These are phyloP conservation scores for Alauda arvensis DNA, from an alignment of 2,797 vertebrate species.

Conservation along the genomic window DNA sequence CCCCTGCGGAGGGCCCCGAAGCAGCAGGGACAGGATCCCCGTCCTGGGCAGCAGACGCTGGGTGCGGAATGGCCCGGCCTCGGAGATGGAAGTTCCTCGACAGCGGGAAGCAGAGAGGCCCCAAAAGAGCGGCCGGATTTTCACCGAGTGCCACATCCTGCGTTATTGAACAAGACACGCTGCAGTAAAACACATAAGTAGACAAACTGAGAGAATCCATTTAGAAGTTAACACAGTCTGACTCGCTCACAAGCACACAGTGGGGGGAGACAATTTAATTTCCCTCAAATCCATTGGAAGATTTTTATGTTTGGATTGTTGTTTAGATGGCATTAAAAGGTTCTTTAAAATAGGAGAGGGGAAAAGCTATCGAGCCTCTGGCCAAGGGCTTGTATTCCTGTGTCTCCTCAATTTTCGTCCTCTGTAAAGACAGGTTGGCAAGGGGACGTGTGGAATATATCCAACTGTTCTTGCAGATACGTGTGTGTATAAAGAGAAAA, in stretches of 20 bases:
- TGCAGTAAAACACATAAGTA: slow-evolving; percentile 31
- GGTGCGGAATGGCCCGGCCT: background rate
- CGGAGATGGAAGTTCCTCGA: background rate
- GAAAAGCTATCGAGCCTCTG: background rate
- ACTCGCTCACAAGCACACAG: slow-evolving; percentile 35
- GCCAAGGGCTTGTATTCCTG: background rate
- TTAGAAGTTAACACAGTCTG: slow-evolving; percentile 54
- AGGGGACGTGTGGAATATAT: background rate
- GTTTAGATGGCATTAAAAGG: background rate
- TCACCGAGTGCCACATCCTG: slow-evolving; percentile 18
- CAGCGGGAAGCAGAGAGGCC: background rate
- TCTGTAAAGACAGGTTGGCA: background rate
- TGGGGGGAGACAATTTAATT: slow-evolving; percentile 49
- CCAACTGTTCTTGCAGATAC: background rate
- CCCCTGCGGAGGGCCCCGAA: background rate
- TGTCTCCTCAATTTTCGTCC: background rate
- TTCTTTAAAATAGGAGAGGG: background rate
- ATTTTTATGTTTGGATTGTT: slow-evolving; percentile 15
- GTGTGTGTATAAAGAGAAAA: background rate
- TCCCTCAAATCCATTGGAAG: slow-evolving; percentile 12
- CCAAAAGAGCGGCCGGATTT: background rate
- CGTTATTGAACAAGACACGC: slow-evolving; percentile 29
- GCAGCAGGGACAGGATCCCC: background rate
- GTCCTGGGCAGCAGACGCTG: background rate
- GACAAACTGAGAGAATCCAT: slow-evolving; percentile 42